Evolutionary conservation across 2,113 vertebrate species (phyloP), one percentile per base, ranked within the genome.

Genomic region (Oryzias woworae): DNA sequence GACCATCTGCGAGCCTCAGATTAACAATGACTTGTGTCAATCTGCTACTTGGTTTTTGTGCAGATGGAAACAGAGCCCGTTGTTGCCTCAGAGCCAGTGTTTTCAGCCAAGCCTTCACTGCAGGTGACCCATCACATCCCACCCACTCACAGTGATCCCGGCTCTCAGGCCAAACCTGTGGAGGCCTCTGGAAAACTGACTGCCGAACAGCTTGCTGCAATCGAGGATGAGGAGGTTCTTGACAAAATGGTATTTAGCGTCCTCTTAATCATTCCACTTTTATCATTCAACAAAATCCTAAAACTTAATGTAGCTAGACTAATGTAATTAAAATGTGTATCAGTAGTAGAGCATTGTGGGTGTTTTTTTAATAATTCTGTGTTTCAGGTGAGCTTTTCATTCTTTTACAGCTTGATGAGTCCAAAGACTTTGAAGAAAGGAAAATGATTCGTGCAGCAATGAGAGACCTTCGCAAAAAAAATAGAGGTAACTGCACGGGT

Each of bases 391-490:
- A 36, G 36, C 36, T 24, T 17, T 2, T 22, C 8, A 50, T 46
- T 36, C 7, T 57, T 74, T 61, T 69, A 58, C 91, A 99, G 97
- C 90, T 99, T 53, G 96, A 99, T 78, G 92, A 66, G 51, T 93
- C 94, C 0, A 94, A 92, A 3, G 94, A 98, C 85, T 98, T 96
- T 69, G 96, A 98, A 75, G 95, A 98, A 77, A 92, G 97, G 56
- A 95, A 92, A 69, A 79, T 97, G 87, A 99, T 99, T 78, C 92
- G 96, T 55, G 93, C 95, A 0, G 95, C 95, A 16, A 94, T 98
- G 89, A 94, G 96, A 36, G 96, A 99, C 57, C 93, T 99, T 57
- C 93, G 96, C 52, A 97, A 99, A 78, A 94, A 85, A 82, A 99
- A 96, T 75, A 91, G 96, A 96, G 97, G 97, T 98, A 92, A 75